A percentile compares a stretch with the other conserved stretches of the same genome.
phyloP scores from a whole-genome alignment of 2,113 vertebrate species.

The Mirounga angustirostris region DNA sequence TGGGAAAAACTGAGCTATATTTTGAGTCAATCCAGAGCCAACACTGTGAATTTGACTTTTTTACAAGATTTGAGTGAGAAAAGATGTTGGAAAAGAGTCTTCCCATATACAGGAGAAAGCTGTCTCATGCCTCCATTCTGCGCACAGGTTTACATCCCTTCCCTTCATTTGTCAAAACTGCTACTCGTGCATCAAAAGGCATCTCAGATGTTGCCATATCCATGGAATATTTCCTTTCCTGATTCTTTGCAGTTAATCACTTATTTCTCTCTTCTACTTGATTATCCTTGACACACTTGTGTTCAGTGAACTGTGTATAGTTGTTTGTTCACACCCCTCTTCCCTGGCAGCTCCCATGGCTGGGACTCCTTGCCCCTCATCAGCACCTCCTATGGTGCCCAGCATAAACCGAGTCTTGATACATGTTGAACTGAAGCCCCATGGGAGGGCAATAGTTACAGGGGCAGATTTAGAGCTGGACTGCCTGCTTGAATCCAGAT shows the following conservation, averaged over 20 bases:
- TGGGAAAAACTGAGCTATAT: not conserved
- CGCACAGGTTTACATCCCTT: not conserved
- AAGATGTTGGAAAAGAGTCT: not conserved
- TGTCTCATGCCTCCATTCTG: not conserved
- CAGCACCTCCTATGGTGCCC: too few relatives aligned
- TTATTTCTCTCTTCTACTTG: not conserved
- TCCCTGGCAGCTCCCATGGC: not conserved
- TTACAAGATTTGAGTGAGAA: not conserved
- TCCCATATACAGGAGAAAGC: not conserved
- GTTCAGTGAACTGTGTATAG: not conserved
- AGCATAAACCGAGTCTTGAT: rapidly evolving
- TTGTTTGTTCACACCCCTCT: not conserved
- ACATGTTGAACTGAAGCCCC: not conserved
- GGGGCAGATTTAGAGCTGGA: not conserved
- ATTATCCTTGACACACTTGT: not conserved
- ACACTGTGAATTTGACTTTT: not conserved
- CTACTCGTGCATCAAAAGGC: not conserved
- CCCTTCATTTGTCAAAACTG: not conserved
- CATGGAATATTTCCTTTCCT: not conserved
- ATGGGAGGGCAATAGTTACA: not conserved
- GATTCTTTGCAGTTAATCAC: not conserved
- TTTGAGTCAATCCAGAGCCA: not conserved
- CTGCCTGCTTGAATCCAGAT: not conserved
- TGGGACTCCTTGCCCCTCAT: not conserved
- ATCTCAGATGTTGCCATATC: not conserved